A percentile compares a stretch with the other conserved stretches of the same genome.
Conservation (phyloP, 2,797 vertebrate species). For the Nothura maculosa region DNA sequence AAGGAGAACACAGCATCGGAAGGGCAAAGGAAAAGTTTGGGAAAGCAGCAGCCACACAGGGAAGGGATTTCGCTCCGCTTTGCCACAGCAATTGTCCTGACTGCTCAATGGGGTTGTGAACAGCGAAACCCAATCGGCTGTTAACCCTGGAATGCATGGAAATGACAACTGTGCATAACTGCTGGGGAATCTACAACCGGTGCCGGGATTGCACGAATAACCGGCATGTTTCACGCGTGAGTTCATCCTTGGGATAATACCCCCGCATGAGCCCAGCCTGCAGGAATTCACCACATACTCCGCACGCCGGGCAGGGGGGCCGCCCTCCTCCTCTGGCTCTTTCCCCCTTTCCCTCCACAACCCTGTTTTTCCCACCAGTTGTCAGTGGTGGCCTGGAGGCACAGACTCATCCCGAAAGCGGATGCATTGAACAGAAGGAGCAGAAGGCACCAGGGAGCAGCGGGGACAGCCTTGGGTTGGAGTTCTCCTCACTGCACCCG, state of each 20-base stretch:
- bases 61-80: slow-evolving; percentile 79
- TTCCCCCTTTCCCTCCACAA: neutral
- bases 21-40: slow-evolving; percentile 11
- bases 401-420: rapidly evolving
- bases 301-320: neutral
- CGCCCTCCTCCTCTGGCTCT: neutral
- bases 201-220: slow-evolving; percentile 78
- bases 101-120: slow-evolving; percentile 59
- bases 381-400: rapidly evolving
- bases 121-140: slow-evolving; percentile 73
- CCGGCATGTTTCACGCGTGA: slow-evolving; percentile 68
- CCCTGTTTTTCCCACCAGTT: neutral
- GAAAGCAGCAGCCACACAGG: slow-evolving; percentile 76
- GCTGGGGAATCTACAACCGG: slow-evolving; percentile 57
- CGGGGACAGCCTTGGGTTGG: too few species aligned
- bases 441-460: rapidly evolving
- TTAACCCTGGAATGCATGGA: slow-evolving; percentile 81
- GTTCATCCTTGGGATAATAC: slow-evolving; percentile 75
- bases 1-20: neutral
- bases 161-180: slow-evolving; percentile 81
- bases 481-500: rapidly evolving
- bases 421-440: neutral
- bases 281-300: slow-evolving; percentile 55
- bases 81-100: slow-evolving; percentile 61
- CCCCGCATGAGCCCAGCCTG: slow-evolving; percentile 67